These are phyloP conservation scores for Saccopteryx leptura DNA, from an alignment of 2,113 vertebrate genomes.

Conservation along the genomic window DNA sequence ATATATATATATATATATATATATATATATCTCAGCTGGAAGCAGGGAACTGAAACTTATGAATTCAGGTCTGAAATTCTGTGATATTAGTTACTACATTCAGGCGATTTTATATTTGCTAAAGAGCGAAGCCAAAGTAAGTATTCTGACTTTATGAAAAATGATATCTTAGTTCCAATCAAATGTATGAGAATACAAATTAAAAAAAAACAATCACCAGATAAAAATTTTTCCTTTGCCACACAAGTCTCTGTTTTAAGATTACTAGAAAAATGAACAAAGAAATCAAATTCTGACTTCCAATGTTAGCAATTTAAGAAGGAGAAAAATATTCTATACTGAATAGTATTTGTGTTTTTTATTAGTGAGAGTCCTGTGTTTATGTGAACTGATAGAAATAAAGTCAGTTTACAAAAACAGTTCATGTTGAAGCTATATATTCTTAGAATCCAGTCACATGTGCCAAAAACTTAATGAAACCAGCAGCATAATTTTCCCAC, in stretches of 20 bases:
- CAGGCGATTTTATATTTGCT: not conserved
- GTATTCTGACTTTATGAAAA: not conserved
- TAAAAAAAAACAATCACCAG: not conserved
- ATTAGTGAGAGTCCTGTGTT: conserved; percentile 73
- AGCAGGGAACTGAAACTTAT: not conserved
- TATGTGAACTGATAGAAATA: conserved; percentile 80
- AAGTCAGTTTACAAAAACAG: conserved; percentile 82
- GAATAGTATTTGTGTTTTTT: conserved; percentile 65
- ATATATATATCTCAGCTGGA: not conserved
- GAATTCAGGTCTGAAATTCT: not conserved
- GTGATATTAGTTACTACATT: not conserved
- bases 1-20: no score
- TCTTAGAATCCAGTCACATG: conserved; percentile 85
- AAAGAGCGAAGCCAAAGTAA: not conserved
- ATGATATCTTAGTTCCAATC: not conserved
- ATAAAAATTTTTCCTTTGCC: not conserved
- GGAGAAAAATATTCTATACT: not conserved
- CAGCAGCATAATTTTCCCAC: conserved; percentile 81
- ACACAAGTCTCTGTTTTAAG: not conserved
- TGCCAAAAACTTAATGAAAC: conserved; percentile 91
- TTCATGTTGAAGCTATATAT: conserved; percentile 83
- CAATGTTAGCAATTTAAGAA: conserved; percentile 43
- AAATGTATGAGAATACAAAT: not conserved
- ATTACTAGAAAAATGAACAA: not conserved
- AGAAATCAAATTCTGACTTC: not conserved